Percentiles rank a stretch among this genome's conserved stretches.
Conservation (phyloP, 2,888 invertebrate genomes). For the Leucophora obtusa region DNA sequence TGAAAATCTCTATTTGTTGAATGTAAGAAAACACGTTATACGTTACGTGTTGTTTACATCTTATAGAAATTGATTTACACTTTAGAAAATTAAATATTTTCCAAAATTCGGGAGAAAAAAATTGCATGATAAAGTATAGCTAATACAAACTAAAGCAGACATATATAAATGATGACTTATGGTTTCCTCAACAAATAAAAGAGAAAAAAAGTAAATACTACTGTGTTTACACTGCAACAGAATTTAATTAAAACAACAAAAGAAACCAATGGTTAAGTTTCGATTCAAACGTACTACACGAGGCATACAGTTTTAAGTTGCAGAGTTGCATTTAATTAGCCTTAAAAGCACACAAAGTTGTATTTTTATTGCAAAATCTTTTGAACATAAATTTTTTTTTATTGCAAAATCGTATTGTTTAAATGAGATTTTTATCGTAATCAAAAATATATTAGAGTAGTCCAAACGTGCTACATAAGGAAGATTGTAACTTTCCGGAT, state of each 20-base stretch:
- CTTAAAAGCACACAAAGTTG: too few relatives aligned
- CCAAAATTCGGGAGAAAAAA: neutral
- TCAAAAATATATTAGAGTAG: neutral
- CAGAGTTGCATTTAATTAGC: too few relatives aligned
- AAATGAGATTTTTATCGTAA: too few relatives aligned
- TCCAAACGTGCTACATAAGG: neutral
- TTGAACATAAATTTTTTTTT: too few relatives aligned
- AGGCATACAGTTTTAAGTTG: too few relatives aligned
- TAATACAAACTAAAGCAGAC: conserved; percentile 25
- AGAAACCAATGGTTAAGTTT: too few relatives aligned
- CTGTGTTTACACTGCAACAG: neutral
- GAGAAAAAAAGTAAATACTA: neutral
- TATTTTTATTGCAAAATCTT: too few relatives aligned
- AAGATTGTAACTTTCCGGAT: neutral
- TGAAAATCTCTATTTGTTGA: conserved; percentile 1
- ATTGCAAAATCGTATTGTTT: too few relatives aligned
- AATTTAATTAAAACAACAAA: too few relatives aligned
- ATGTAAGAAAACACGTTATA: conserved; percentile 32
- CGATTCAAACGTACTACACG: too few relatives aligned
- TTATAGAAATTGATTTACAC: conserved; percentile 53
- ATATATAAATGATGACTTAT: conserved; percentile 52
- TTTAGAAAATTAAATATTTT: conserved; percentile 55
- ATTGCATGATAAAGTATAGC: conserved; percentile 40
- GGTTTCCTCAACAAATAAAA: conserved; percentile 31
- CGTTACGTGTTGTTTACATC: conserved; percentile 21